These are phyloP conservation scores for Muscina levida DNA, from an alignment of 2,888 invertebrate species.

Conservation along the genomic window DNA sequence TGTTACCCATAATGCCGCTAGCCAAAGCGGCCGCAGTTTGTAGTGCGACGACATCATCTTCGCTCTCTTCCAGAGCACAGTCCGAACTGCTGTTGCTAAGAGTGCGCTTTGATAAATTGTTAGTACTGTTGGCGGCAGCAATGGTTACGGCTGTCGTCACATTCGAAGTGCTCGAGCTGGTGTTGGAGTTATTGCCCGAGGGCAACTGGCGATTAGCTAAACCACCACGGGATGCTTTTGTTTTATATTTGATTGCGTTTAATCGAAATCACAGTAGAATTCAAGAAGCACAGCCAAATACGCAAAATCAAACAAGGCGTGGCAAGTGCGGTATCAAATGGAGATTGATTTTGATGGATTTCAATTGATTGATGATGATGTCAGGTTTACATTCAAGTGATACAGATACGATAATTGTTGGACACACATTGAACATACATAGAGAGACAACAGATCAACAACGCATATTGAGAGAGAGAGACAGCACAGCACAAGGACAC, in stretches of 20 bases:
- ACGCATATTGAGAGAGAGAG: conserved; percentile 33
- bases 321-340: conserved; percentile 31
- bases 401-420: conserved; percentile 11
- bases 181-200: conserved; percentile 72
- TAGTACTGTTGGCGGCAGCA: conserved; percentile 62
- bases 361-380: conserved; percentile 35
- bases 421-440: conserved; percentile 21
- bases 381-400: neutral
- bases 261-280: conserved; percentile 33
- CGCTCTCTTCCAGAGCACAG: conserved; percentile 76
- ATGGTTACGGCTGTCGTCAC: conserved; percentile 64
- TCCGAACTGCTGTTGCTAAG: conserved; percentile 73
- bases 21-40: conserved; percentile 46
- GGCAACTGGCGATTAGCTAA: conserved; percentile 88
- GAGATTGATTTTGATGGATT: conserved; percentile 5
- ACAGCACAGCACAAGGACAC: conserved; percentile 24
- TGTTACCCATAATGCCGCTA: conserved; percentile 45
- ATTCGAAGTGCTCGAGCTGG: conserved; percentile 64
- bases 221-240: conserved; percentile 86
- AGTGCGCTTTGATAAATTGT: conserved; percentile 84
- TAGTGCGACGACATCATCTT: conserved; percentile 70
- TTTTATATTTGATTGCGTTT: conserved; percentile 54
- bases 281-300: conserved; percentile 23
- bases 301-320: conserved; percentile 26
- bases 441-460: conserved; percentile 15